Evolutionary conservation across 2,113 vertebrate genomes (phyloP).

Genomic region (Chunga burmeisteri): DNA sequence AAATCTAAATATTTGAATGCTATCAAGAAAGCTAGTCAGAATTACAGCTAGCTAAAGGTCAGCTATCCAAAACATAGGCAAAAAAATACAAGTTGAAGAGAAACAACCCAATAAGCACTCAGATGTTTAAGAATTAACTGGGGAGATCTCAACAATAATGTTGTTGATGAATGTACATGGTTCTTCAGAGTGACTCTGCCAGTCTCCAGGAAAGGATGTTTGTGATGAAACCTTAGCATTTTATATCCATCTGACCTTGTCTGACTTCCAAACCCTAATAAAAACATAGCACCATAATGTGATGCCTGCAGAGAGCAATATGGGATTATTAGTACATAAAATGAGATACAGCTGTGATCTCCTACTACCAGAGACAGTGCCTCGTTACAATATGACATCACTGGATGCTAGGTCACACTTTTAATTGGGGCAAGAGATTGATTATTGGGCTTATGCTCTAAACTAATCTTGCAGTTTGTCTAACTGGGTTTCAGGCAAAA

Average conservation of each 20-base stretch:
- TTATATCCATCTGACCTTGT: conserved; percentile 3
- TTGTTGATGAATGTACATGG: not conserved
- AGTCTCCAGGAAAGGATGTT: not conserved
- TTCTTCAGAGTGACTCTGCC: not conserved
- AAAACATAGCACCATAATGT: not conserved
- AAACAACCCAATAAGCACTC: not conserved
- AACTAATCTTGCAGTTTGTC: not conserved
- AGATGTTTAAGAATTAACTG: not conserved
- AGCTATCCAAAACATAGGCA: not conserved
- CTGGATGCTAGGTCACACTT: not conserved
- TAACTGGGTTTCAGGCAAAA: not conserved
- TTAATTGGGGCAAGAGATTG: not conserved
- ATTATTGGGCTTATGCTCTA: not conserved
- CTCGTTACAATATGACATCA: not conserved
- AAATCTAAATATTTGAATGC: not conserved
- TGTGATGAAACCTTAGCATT: not conserved
- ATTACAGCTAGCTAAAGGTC: not conserved
- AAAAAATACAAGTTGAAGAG: not conserved
- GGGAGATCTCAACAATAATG: not conserved
- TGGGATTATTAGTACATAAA: conserved; percentile 12
- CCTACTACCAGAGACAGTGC: not conserved
- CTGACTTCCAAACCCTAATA: conserved; percentile 18
- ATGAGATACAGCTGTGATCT: not conserved
- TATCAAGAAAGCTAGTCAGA: not conserved
- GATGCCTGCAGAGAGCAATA: conserved; percentile 21